Conservation (phyloP, 2,888 invertebrate species). For the Caenorhabditis sinica region DNA sequence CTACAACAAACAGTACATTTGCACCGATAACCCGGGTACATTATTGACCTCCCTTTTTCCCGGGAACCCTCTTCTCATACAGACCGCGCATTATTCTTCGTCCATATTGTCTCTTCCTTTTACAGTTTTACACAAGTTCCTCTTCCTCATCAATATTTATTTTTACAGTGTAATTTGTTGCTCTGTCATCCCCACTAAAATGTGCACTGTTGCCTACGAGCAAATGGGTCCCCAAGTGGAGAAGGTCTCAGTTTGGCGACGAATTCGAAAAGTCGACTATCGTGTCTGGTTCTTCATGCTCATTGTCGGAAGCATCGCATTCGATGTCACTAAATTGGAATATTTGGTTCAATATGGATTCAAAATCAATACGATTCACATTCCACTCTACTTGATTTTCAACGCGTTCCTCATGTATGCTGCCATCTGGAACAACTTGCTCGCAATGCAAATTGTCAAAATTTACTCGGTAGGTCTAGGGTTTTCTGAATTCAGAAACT, state of each 20-base stretch:
- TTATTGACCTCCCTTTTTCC: constrained; percentile 23
- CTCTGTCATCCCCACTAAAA: neutral
- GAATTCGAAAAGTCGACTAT: constrained; percentile 40
- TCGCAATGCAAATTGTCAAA: constrained; percentile 6
- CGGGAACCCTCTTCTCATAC: neutral
- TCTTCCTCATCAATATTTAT: neutral
- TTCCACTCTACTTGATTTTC: constrained; percentile 28
- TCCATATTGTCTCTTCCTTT: neutral
- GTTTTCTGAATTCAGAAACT: neutral
- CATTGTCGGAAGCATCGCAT: constrained; percentile 24
- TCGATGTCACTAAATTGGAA: constrained; percentile 42
- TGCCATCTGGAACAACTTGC: constrained; percentile 13
- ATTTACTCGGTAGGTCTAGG: constrained; percentile 9
- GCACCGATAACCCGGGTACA: constrained; percentile 18
- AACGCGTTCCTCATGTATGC: constrained; percentile 27
- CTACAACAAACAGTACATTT: constrained; percentile 5
- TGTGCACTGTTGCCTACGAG: constrained; percentile 26
- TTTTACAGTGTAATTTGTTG: neutral
- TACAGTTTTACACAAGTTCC: neutral
- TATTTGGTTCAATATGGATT: constrained; percentile 45
- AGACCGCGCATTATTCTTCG: neutral
- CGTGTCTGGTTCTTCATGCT: constrained; percentile 48
- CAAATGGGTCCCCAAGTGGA: constrained; percentile 15
- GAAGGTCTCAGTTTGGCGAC: constrained; percentile 20
- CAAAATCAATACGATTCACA: constrained; percentile 27